phyloP scores from a whole-genome alignment of 1,140 invertebrate genomes.

The Oryctes rhinoceros region DNA sequence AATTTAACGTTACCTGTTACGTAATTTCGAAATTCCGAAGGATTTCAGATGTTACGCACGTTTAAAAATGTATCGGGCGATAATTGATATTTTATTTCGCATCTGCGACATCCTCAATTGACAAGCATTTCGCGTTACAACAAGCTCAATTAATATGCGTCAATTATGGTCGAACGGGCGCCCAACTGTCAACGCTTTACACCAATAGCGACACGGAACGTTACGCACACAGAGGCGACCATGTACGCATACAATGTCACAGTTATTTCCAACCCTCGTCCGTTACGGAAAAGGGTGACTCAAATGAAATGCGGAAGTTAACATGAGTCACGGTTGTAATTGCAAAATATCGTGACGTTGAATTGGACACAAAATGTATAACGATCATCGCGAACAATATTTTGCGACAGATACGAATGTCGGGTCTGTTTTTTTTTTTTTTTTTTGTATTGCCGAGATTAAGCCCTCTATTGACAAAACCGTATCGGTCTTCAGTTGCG shows the following conservation, averaged over 20 bases:
- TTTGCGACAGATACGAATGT: not conserved
- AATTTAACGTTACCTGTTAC: not conserved
- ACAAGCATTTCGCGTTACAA: conserved; percentile 11
- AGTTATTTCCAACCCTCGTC: conserved; percentile 20
- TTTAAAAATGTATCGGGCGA: not conserved
- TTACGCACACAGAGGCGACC: not conserved
- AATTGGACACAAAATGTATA: not conserved
- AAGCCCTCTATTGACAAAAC: too few relatives aligned
- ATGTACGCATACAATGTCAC: conserved; percentile 10
- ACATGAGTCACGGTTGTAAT: conserved; percentile 30
- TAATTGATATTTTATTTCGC: conserved; percentile 32
- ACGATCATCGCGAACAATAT: not conserved
- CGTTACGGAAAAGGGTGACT: conserved; percentile 13
- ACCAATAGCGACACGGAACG: conserved; percentile 14
- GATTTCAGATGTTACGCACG: not conserved
- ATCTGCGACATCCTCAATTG: not conserved
- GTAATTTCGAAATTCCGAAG: not conserved
- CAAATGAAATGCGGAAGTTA: conserved; percentile 37
- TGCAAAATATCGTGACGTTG: conserved; percentile 12
- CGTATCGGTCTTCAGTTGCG: not conserved
- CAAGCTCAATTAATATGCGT: conserved; percentile 28
- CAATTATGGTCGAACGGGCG: conserved; percentile 33
- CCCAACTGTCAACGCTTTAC: conserved; percentile 36
- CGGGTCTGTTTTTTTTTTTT: not conserved
- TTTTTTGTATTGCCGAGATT: too few relatives aligned